Evolutionary conservation across 2,113 vertebrate species (phyloP).

Genomic region (Forbesichthys papilliferus): DNA sequence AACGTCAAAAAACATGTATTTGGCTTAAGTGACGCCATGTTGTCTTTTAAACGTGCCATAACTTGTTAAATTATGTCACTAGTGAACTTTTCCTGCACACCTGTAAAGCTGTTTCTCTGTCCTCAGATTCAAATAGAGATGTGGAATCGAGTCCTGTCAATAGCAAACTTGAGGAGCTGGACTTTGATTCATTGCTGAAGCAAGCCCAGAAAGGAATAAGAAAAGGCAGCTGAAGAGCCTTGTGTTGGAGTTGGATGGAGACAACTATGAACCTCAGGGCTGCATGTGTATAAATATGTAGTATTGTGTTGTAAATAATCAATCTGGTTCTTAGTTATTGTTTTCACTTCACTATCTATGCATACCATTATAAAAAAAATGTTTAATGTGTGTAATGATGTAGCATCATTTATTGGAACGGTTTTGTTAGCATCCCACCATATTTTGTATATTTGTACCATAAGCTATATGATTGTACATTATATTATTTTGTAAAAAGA

Average conservation of each 20-base stretch:
- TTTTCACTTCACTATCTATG: slow-evolving; percentile 19
- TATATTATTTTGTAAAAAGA: slow-evolving; percentile 1
- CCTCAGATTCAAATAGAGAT: slow-evolving; percentile 85
- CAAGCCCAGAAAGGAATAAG: slow-evolving; percentile 85
- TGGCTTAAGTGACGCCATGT: background rate
- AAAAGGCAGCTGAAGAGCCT: slow-evolving; percentile 78
- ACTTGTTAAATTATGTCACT: background rate
- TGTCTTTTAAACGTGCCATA: background rate
- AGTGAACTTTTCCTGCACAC: background rate
- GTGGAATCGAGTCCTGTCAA: slow-evolving; percentile 76
- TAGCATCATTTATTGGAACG: background rate
- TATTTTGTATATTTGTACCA: slow-evolving; percentile 25
- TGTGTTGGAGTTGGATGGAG: background rate
- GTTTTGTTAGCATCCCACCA: slow-evolving; percentile 41
- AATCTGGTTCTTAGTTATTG: background rate
- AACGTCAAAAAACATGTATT: too few relatives aligned
- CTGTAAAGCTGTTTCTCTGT: background rate
- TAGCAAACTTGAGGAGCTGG: slow-evolving; percentile 83
- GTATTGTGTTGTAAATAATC: slow-evolving; percentile 21
- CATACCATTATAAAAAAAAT: slow-evolving; percentile 11
- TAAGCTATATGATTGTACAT: background rate
- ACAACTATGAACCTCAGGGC: slow-evolving; percentile 47
- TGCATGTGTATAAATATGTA: slow-evolving; percentile 37
- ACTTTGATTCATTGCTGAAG: slow-evolving; percentile 92
- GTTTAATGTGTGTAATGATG: background rate